Evolutionary conservation across 2,888 invertebrate species (phyloP), one percentile per base, ranked within the genome.

Genomic region (Parasteatoda lunata): DNA sequence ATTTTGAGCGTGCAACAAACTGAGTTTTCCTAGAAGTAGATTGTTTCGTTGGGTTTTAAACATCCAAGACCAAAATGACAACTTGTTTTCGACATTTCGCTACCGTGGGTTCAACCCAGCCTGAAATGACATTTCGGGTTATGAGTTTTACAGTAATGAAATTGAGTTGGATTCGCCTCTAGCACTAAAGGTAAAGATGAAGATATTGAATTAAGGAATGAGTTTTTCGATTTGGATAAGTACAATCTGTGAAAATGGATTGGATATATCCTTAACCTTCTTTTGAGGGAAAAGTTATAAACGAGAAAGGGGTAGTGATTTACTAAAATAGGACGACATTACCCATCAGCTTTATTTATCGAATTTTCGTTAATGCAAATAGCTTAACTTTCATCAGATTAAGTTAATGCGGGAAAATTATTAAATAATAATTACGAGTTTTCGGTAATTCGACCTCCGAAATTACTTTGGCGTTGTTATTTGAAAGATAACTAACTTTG

Each of bases 1-100:
- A 77, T 72, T 77, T 84, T 68, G 71, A 65, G 83, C 77, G 64
- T 11, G 66, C 83, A 84, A 84, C 77, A 84, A 84, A 84, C 83
- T 84, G 70, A 49, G 77, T 84, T 77, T 84, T 72, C n/a, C 47
- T 66, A 59, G n/a, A 77, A 84, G 83, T 84, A 70, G 83, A 84
- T 84, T 77, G 83, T 84, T 84, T 77, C 77, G 48, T 49, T 51
- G 71, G 77, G 71, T 84, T 84, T 30, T 77, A 77, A 84, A 77
- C 71, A 77, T 54, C 54, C 70, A 48, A n/a, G 11, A n/a, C 15
- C 9, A 48, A 76, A 70, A 70, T 82, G 76, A 76, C 82, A 82
- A 82, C 76, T 76, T 76, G 51, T 68, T 70, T 82, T 45, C 45
- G 48, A 76, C 52, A 65, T 68, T 76, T 64, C n/a, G 49, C 8